phyloP scores from a whole-genome alignment of 1,140 invertebrate species.

The Drosophila simulans region DNA sequence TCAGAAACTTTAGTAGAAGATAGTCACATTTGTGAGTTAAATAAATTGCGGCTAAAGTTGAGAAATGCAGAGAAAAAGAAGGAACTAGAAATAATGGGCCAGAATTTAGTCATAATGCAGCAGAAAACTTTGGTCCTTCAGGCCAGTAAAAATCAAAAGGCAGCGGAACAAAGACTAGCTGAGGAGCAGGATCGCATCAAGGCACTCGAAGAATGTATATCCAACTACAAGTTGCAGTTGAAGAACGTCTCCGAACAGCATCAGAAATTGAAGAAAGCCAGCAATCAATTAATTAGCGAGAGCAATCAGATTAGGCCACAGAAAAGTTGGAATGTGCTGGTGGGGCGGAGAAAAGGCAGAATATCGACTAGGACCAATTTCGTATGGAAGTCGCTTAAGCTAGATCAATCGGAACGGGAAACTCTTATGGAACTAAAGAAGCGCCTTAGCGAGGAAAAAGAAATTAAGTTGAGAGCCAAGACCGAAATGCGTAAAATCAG shows the following conservation, averaged over 20 bases:
- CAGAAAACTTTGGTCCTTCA: background rate
- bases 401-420: background rate
- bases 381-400: no score
- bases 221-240: background rate
- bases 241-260: background rate
- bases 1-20: background rate
- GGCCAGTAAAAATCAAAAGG: background rate
- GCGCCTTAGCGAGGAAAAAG: background rate
- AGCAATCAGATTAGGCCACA: background rate
- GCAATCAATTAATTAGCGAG: background rate
- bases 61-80: background rate
- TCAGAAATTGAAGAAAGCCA: background rate
- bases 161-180: background rate
- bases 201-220: background rate
- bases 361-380: background rate
- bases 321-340: background rate
- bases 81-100: constrained; percentile 2
- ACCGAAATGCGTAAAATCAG: background rate
- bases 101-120: constrained; percentile 13
- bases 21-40: background rate
- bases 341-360: background rate
- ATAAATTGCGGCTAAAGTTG: background rate
- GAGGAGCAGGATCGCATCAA: background rate
- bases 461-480: background rate
- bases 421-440: background rate